Base-by-base conservation (phyloP, 2,113 vertebrate genomes). In the Falco punctatus region DNA sequence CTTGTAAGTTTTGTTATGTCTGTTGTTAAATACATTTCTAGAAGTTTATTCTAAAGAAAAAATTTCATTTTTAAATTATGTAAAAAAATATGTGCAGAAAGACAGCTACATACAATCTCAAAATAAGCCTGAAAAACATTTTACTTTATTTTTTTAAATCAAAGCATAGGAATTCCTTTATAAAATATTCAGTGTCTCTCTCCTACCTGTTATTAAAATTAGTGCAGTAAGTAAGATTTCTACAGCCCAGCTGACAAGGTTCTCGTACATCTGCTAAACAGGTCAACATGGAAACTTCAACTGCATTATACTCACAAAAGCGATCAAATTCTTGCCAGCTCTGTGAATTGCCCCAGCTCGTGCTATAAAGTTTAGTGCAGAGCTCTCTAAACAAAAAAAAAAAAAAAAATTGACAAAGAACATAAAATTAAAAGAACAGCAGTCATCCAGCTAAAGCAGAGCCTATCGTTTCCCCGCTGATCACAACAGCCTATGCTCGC, bases 171-270 rank as follows among this genome's bases (percentile, higher is more conserved):
- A 92, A 95, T 89, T 88, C 86, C 86, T 95, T 91, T 96, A 86
- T 69, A 96, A 91, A 96, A 92, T 77, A 96, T 86, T 93, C 48
- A 97, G 79, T 94, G 90, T 86, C 69, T 91, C 92, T 93, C 85
- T 97, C 97, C 95, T 97, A 99, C 99, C 99, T 99, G 98, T 99
- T 99, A 98, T 99, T 99, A 98, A 99, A 99, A 98, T 99, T 99
- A 97, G 99, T 99, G 97, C 99, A 99, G 98, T 99, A 99, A 88
- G 97, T 96, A 88, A 99, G 99, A 96, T 99, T 99, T 97, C 99
- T 99, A 98, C 99, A 99, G 97, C 99, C 99, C 96, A 99, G 97
- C 96, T 99, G 99, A 97, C 99, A 99, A 90, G 99, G 99, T 96
- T 99, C 99, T 90, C 99, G 98, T 84, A 99, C 99, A 91, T 99